Conservation (phyloP, 2,797 vertebrate species). For the Tangara arthus region DNA sequence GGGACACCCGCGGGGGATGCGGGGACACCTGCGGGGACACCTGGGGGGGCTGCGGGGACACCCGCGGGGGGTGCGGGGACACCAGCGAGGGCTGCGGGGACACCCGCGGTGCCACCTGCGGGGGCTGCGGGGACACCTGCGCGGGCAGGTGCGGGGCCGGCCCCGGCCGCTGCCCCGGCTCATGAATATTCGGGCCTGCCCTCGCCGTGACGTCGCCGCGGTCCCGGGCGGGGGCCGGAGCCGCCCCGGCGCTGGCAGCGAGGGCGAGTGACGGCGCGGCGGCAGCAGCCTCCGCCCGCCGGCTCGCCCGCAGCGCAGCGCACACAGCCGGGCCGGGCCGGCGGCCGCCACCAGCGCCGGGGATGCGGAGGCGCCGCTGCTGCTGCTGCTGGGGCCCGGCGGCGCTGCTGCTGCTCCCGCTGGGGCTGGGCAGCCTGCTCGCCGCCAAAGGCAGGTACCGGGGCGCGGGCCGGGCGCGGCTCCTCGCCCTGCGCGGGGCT, state of each 20-base stretch:
- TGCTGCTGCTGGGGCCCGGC: slow-evolving; percentile 8
- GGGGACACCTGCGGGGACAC: background rate
- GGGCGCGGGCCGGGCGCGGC: background rate
- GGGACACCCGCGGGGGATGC: too few relatives aligned
- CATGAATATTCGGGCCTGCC: slow-evolving; percentile 67
- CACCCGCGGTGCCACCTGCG: background rate
- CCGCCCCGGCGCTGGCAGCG: slow-evolving; percentile 63
- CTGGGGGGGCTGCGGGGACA: background rate
- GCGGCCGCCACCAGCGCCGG: slow-evolving; percentile 4
- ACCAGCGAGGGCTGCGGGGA: fast-evolving
- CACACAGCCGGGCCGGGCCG: background rate
- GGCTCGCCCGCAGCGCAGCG: background rate
- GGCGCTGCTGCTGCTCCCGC: slow-evolving; percentile 4
- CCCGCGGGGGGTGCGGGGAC: background rate
- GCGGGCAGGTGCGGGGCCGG: background rate
- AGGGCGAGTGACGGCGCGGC: slow-evolving; percentile 48
- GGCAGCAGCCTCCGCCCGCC: background rate
- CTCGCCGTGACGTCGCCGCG: slow-evolving; percentile 83
- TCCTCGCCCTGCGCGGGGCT: background rate
- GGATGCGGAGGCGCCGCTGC: slow-evolving; percentile 8
- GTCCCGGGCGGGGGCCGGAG: slow-evolving; percentile 69
- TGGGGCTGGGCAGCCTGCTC: slow-evolving; percentile 77
- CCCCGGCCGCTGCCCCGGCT: background rate
- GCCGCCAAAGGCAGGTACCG: slow-evolving; percentile 83
- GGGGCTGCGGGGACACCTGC: background rate